These are phyloP conservation scores for Drosophila suboccidentalis DNA, from an alignment of 2,888 invertebrate species.

Conservation along the genomic window DNA sequence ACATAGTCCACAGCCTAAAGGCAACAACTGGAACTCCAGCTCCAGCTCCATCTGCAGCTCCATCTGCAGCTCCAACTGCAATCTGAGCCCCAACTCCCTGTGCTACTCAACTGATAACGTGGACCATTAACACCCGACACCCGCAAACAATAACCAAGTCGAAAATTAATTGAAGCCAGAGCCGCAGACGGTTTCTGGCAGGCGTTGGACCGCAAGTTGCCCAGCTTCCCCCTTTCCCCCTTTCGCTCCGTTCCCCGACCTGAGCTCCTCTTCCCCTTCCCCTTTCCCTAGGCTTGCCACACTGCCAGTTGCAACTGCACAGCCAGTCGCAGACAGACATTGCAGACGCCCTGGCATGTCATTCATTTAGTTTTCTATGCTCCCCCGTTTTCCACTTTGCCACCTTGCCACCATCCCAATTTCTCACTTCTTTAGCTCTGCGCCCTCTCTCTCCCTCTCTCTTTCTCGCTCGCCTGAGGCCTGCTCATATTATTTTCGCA, in stretches of 20 bases:
- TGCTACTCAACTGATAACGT: conserved; percentile 36
- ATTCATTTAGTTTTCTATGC: conserved; percentile 68
- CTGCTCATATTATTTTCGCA: conserved; percentile 68
- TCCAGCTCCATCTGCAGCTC: not conserved
- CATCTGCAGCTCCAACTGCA: conserved; percentile 1
- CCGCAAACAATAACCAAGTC: conserved; percentile 71
- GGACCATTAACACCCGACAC: conserved; percentile 70
- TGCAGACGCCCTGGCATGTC: conserved; percentile 69
- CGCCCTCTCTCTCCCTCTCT: not conserved
- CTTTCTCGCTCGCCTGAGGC: conserved; percentile 49
- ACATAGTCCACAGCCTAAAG: conserved; percentile 47
- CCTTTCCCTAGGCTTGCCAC: not conserved
- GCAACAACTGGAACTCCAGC: conserved; percentile 15
- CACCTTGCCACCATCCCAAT: not conserved
- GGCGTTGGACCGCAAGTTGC: conserved; percentile 58
- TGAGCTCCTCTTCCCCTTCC: not conserved
- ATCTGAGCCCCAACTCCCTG: conserved; percentile 18
- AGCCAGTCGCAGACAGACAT: conserved; percentile 48
- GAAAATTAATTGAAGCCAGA: conserved; percentile 82
- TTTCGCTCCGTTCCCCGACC: not conserved
- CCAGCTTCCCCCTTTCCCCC: conserved; percentile 11
- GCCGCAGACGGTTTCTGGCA: conserved; percentile 66
- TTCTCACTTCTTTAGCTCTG: conserved; percentile 1
- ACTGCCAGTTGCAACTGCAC: conserved; percentile 7
- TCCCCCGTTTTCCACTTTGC: not conserved